phyloP scores from a whole-genome alignment of 2,888 invertebrate genomes.

The Temnothorax ravouxi region DNA sequence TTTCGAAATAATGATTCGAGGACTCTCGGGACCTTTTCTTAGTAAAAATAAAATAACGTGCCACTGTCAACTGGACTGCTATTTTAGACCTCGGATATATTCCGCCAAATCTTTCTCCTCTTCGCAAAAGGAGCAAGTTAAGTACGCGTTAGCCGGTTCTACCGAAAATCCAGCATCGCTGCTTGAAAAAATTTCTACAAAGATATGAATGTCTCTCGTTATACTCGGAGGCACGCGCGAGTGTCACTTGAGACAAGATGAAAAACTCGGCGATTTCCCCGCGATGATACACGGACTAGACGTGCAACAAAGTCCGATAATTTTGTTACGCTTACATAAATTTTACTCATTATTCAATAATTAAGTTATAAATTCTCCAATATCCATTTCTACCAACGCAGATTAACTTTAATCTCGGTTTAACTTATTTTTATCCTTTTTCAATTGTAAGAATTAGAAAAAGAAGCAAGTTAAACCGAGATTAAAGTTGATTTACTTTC shows the following conservation, averaged over 20 bases:
- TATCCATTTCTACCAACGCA: neutral
- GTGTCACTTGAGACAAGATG: constrained; percentile 38
- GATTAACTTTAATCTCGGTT: neutral
- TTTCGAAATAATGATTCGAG: neutral
- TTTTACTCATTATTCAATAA: constrained; percentile 4
- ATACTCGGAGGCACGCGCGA: constrained; percentile 14
- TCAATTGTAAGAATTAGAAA: neutral
- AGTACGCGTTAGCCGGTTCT: neutral
- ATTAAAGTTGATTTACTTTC: too few relatives aligned
- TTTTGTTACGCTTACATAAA: neutral
- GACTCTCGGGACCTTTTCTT: too few relatives aligned
- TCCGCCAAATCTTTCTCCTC: neutral
- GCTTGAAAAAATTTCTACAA: neutral
- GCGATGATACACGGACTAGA: neutral
- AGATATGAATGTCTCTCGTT: constrained; percentile 2
- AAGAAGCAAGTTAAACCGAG: neutral
- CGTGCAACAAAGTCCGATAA: neutral
- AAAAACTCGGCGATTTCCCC: constrained; percentile 3
- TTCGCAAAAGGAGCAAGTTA: neutral
- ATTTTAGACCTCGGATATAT: neutral
- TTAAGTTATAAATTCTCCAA: neutral
- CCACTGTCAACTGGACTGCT: neutral
- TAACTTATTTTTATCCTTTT: neutral
- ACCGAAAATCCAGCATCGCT: neutral
- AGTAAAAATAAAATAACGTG: neutral